Evolutionary conservation across 2,888 invertebrate species (phyloP).

Genomic region (Gastracanthus pulcherrimus): DNA sequence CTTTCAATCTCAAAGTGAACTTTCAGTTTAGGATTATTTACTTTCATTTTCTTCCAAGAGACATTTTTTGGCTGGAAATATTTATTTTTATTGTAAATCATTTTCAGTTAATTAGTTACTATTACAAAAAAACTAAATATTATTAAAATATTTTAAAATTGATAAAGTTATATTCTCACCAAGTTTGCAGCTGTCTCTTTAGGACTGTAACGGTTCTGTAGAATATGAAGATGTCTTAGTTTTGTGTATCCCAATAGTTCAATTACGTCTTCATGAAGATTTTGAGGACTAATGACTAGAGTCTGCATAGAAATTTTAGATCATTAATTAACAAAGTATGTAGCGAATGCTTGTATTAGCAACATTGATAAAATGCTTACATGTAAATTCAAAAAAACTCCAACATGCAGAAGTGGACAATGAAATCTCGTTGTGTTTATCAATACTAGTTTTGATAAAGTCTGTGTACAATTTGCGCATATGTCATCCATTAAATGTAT

Average conservation of each 20-base stretch:
- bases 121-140: slow-evolving; percentile 16
- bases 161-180: slow-evolving; percentile 78
- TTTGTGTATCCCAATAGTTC: slow-evolving; percentile 83
- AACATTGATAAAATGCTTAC: slow-evolving; percentile 21
- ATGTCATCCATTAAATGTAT: slow-evolving; percentile 86
- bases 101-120: not conserved
- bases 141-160: not conserved
- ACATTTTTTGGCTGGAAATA: slow-evolving; percentile 70
- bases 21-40: slow-evolving; percentile 81
- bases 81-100: not conserved
- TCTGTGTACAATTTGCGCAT: slow-evolving; percentile 82
- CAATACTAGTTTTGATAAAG: slow-evolving; percentile 82
- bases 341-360: not conserved
- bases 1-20: slow-evolving; percentile 86
- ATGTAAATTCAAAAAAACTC: slow-evolving; percentile 85
- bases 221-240: slow-evolving; percentile 84
- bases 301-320: slow-evolving; percentile 76
- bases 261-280: slow-evolving; percentile 86
- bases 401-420: slow-evolving; percentile 86
- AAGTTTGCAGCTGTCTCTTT: slow-evolving; percentile 79
- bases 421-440: slow-evolving; percentile 86
- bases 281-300: slow-evolving; percentile 85
- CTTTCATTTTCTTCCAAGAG: slow-evolving; percentile 79
- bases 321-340: not conserved
- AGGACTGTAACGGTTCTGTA: slow-evolving; percentile 86